Percentiles rank a stretch among this genome's conserved stretches.
Evolutionary conservation across 2,888 invertebrate species (phyloP).

Genomic region (Agriotes lineatus): DNA sequence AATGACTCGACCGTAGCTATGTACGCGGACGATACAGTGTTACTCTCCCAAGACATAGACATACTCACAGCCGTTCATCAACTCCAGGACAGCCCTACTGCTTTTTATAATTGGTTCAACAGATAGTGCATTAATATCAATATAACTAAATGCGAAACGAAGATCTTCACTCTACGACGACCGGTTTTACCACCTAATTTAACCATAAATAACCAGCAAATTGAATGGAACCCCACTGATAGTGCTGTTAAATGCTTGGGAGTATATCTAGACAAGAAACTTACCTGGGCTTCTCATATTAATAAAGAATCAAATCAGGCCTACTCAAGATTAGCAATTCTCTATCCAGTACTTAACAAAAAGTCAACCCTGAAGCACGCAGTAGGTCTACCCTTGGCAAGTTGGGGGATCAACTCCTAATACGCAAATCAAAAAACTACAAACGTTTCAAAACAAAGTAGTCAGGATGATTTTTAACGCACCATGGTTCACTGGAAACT

Average conservation of each 20-base stretch:
- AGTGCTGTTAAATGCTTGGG: neutral
- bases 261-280: neutral
- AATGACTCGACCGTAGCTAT: neutral
- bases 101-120: neutral
- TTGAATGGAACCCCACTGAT: neutral
- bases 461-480: too few relatives aligned
- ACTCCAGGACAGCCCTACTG: neutral
- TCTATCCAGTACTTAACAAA: too few relatives aligned
- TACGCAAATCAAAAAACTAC: too few relatives aligned
- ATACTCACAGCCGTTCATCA: neutral
- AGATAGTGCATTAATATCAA: neutral
- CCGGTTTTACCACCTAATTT: neutral
- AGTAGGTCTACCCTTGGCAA: too few relatives aligned
- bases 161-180: neutral
- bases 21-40: constrained; percentile 1
- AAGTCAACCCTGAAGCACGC: too few relatives aligned
- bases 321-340: too few relatives aligned
- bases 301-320: too few relatives aligned
- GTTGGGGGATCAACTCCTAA: too few relatives aligned
- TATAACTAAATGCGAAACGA: neutral
- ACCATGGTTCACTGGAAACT: too few relatives aligned
- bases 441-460: too few relatives aligned
- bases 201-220: neutral
- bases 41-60: neutral
- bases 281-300: too few relatives aligned